Evolutionary conservation across 2,797 vertebrate species (phyloP).

Genomic region (Trachurus trachurus): DNA sequence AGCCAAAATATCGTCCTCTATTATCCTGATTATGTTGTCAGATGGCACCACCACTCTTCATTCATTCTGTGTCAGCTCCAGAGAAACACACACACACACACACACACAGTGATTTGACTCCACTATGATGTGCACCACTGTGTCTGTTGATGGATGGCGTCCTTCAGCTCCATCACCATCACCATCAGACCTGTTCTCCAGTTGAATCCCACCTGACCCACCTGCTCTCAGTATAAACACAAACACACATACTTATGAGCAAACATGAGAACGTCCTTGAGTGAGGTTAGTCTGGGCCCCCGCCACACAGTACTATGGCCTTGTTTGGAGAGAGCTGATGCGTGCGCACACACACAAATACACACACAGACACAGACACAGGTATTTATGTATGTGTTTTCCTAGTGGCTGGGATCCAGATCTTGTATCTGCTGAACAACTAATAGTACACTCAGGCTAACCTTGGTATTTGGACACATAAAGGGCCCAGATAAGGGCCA

Average conservation of each 20-base stretch:
- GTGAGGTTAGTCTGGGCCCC: conserved; percentile 15
- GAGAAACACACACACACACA: conserved; percentile 2
- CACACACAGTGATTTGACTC: background rate
- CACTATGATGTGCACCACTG: conserved; percentile 21
- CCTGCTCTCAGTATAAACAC: background rate
- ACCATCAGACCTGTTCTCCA: background rate
- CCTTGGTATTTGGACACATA: background rate
- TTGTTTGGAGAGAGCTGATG: conserved; percentile 43
- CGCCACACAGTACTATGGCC: background rate
- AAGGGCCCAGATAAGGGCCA: too few species aligned
- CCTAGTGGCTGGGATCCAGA: conserved; percentile 31
- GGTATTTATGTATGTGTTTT: conserved; percentile 17
- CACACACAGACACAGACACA: background rate
- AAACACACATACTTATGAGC: conserved; percentile 16
- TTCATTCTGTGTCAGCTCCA: conserved; percentile 26
- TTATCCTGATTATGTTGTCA: conserved; percentile 67
- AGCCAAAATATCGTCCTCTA: conserved; percentile 41
- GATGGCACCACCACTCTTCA: conserved; percentile 33
- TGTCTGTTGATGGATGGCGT: conserved; percentile 65
- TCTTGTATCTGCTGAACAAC: conserved; percentile 15
- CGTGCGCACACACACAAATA: background rate
- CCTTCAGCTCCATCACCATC: conserved; percentile 51
- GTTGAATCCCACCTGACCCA: conserved; percentile 37
- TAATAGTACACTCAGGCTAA: background rate
- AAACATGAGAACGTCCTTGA: conserved; percentile 56